A percentile compares a stretch with the other conserved stretches of the same genome.
Conservation (phyloP, 2,797 vertebrate species). For the Karalla daura region DNA sequence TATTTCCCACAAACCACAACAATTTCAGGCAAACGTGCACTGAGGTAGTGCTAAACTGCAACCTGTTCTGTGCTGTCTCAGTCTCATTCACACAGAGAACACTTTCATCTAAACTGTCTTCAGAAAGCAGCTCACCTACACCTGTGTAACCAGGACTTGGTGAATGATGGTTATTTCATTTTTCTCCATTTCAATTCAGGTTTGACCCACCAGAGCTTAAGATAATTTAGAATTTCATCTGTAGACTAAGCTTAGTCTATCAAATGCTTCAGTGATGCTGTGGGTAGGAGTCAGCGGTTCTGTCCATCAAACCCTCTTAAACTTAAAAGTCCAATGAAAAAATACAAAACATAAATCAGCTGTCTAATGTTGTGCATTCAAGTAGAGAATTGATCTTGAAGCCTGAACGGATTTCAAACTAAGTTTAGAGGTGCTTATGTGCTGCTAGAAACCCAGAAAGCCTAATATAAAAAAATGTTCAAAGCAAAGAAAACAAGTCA, state of each 20-base stretch:
- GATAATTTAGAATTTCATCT: conserved; percentile 43
- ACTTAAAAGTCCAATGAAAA: conserved; percentile 37
- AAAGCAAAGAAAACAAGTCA: background rate
- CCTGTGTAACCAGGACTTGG: background rate
- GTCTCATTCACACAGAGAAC: too few species aligned
- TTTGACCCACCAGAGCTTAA: conserved; percentile 8
- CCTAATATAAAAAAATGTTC: background rate
- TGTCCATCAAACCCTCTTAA: conserved; percentile 50
- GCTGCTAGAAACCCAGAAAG: too few species aligned
- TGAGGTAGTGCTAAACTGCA: too few species aligned
- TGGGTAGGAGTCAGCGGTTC: conserved; percentile 23
- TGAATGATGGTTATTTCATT: background rate
- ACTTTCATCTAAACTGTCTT: background rate
- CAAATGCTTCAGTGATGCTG: conserved; percentile 27
- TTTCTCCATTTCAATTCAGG: conserved; percentile 3
- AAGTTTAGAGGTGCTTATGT: conserved; percentile 4
- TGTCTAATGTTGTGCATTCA: conserved; percentile 56
- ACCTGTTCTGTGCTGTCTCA: background rate
- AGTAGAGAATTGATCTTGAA: conserved; percentile 37
- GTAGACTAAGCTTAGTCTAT: conserved; percentile 39
- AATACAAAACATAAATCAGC: conserved; percentile 53
- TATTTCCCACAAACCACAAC: background rate
- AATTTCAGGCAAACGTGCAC: background rate
- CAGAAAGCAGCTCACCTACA: background rate
- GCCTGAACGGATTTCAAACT: conserved; percentile 32